Percentiles rank a stretch among this genome's conserved stretches.
Conservation (phyloP, 2,888 invertebrate genomes). For the Eupithecia dodoneata region DNA sequence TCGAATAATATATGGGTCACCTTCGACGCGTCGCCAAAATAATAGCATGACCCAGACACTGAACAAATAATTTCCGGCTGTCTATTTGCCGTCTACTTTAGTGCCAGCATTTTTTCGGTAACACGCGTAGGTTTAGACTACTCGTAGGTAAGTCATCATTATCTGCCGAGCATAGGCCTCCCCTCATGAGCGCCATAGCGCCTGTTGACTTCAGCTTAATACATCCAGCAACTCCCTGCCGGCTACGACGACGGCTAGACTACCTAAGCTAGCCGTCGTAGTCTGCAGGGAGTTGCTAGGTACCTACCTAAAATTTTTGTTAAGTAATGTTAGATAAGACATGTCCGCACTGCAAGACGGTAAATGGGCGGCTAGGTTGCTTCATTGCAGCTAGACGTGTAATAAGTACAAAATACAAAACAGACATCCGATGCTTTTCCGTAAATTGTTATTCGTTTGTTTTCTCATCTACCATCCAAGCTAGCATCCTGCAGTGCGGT, state of each 20-base stretch:
- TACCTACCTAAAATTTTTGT: background rate
- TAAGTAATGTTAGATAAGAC: background rate
- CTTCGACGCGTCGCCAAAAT: conserved; percentile 1
- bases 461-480: background rate
- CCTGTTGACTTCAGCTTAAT: too few relatives aligned
- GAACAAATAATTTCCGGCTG: background rate
- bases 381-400: background rate
- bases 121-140: background rate
- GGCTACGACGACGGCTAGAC: too few relatives aligned
- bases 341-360: background rate
- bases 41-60: conserved; percentile 8
- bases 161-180: too few relatives aligned
- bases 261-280: too few relatives aligned
- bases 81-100: background rate
- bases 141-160: too few relatives aligned
- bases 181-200: too few relatives aligned
- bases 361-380: too few relatives aligned
- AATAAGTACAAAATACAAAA: background rate
- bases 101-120: background rate
- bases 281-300: background rate
- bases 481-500: too few relatives aligned
- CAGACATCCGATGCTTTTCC: too few relatives aligned
- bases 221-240: too few relatives aligned
- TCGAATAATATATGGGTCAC: conserved; percentile 2
- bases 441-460: background rate